Evolutionary conservation across 2,113 vertebrate genomes (phyloP), one percentile per base, ranked within the genome.

Genomic region (Pomatostomus ruficeps): DNA sequence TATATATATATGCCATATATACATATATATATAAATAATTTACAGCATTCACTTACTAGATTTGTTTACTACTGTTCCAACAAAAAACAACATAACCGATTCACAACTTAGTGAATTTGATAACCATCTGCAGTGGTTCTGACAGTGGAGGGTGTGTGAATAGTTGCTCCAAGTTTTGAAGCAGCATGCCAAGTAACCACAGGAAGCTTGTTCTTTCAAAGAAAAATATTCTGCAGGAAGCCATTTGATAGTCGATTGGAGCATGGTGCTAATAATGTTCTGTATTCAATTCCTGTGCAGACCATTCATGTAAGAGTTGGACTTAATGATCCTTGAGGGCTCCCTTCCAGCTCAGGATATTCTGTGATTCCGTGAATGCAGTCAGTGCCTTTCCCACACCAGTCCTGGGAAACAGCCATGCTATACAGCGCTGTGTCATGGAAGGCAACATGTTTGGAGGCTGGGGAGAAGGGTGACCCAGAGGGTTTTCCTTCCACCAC

Each of bases 1-100:
- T 92, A 96, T 87, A 94, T 86, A 72, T 94, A 68, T 86, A 19
- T 62, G 80, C 86, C 72, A 82, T 89, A 94, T 87, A 91, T 84
- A 96, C 92, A 96, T 89, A 96, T 90, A 97, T 81, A 98, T 90
- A 97, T 81, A 98, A 96, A 97, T 96, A 97, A 95, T 93, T 96
- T 97, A 97, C 78, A 97, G 91, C 84, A 95, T 96, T 96, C 94
- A 76, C 78, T 95, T 84, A 88, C 87, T 93, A 96, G 55, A 90
- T 93, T 94, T 65, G 15, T 89, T 86, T 59, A 76, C 84, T 73
- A 84, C 81, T 82, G 77, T 94, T 89, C 77, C 89, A 97, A 98
- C 91, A 94, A 85, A 96, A 77, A 17, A 0, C 5, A 40, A 61
- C 7, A 66, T 77, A 94, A 94, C 95, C 1, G 4, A 88, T 94